These are phyloP conservation scores for Koerneria pararmatus DNA, from an alignment of 2,888 invertebrate genomes.

Conservation along the genomic window DNA sequence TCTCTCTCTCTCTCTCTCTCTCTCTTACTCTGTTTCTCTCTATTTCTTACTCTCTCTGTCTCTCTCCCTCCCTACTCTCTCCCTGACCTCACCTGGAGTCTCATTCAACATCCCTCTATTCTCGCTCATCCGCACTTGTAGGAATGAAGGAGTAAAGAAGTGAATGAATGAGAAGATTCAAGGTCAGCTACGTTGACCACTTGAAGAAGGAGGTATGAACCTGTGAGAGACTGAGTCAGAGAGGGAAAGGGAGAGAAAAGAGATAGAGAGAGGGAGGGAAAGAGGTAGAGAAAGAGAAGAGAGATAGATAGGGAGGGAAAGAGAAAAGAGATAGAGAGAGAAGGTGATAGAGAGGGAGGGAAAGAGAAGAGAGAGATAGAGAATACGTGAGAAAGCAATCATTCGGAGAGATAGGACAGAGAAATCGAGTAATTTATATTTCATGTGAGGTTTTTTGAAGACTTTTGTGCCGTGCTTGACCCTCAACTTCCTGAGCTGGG, in stretches of 20 bases:
- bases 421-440: neutral
- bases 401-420: neutral
- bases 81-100: no score
- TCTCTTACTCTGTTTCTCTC: neutral
- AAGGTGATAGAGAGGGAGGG: neutral
- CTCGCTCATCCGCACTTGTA: no score
- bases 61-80: neutral
- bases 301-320: neutral
- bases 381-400: neutral
- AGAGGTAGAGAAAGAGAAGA: neutral
- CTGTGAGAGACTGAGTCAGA: neutral
- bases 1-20: neutral
- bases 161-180: no score
- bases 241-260: slow-evolving; percentile 2
- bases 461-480: no score
- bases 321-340: slow-evolving; percentile 6
- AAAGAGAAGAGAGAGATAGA: slow-evolving; percentile 7
- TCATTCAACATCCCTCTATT: no score
- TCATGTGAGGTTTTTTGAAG: no score
- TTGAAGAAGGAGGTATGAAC: no score
- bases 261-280: slow-evolving; percentile 12
- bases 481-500: no score
- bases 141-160: no score
- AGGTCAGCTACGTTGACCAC: no score
- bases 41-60: neutral